phyloP scores from a whole-genome alignment of 64 coral and sea anemone species.

The Montipora foliosa region DNA sequence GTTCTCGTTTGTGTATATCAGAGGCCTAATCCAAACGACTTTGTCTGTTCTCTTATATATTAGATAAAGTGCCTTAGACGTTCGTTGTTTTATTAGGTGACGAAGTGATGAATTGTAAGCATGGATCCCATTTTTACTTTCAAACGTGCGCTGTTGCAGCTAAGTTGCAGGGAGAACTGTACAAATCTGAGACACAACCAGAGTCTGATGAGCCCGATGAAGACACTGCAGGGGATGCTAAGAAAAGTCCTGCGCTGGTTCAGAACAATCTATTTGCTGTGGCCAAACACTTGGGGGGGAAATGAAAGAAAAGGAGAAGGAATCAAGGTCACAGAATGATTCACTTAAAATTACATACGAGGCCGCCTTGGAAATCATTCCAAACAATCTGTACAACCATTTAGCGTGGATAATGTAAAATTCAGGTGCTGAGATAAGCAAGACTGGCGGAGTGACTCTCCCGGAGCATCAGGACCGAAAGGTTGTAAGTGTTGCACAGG shows the following conservation, averaged over 20 bases:
- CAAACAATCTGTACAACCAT: slow-evolving; percentile 38
- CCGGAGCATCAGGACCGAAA: slow-evolving; percentile 12
- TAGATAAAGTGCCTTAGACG: background rate
- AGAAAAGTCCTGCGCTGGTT: background rate
- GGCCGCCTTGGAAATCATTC: slow-evolving; percentile 19
- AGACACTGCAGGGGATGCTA: background rate
- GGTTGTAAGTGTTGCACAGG: slow-evolving; percentile 38
- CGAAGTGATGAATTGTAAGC: background rate
- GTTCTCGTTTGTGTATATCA: background rate
- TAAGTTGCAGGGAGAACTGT: slow-evolving; percentile 14
- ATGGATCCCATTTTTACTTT: background rate
- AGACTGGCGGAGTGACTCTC: slow-evolving; percentile 16
- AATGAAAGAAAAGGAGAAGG: slow-evolving; percentile 43
- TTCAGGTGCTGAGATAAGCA: background rate
- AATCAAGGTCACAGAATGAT: background rate
- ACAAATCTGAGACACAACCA: background rate
- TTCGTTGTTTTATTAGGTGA: background rate
- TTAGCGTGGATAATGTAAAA: slow-evolving; percentile 49
- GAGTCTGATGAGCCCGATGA: slow-evolving; percentile 14
- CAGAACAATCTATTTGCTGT: background rate
- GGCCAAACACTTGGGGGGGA: slow-evolving; percentile 22
- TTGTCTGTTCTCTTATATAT: background rate
- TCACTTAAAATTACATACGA: slow-evolving; percentile 42
- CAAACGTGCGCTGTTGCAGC: slow-evolving; percentile 9
- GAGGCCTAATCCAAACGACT: background rate